Evolutionary conservation across 2,797 vertebrate species (phyloP).

Genomic region (Anguilla anguilla): DNA sequence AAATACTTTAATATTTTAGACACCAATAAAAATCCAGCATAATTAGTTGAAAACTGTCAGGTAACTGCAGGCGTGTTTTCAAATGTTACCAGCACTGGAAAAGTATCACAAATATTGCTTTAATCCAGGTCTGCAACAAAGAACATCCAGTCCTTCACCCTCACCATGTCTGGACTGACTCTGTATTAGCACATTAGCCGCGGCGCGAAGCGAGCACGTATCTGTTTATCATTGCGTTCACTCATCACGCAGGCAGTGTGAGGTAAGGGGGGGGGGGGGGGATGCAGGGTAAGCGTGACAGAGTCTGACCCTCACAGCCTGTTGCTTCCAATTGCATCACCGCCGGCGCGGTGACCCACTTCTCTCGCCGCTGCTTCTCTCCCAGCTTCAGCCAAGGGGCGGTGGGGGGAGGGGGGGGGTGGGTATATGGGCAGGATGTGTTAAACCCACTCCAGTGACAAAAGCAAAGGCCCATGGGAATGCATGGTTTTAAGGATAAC

Average conservation of each 20-base stretch:
- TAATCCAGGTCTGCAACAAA: background rate
- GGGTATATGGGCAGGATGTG: slow-evolving; percentile 34
- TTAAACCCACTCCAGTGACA: slow-evolving; percentile 23
- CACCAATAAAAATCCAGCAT: background rate
- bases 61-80: background rate
- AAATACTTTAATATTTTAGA: background rate
- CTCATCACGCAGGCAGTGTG: background rate
- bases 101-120: background rate
- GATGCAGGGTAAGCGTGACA: background rate
- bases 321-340: slow-evolving; percentile 47
- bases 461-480: background rate
- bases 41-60: background rate
- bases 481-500: background rate
- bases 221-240: background rate
- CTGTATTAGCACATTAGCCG: background rate
- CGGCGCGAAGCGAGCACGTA: background rate
- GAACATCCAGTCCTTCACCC: background rate
- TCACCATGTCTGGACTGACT: background rate
- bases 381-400: slow-evolving; percentile 23
- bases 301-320: slow-evolving; percentile 40
- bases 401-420: slow-evolving; percentile 3
- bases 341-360: slow-evolving; percentile 47
- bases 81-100: background rate
- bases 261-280: background rate
- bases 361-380: slow-evolving; percentile 27